phyloP scores from a whole-genome alignment of 2,888 invertebrate species.

The Xestia xanthographa region DNA sequence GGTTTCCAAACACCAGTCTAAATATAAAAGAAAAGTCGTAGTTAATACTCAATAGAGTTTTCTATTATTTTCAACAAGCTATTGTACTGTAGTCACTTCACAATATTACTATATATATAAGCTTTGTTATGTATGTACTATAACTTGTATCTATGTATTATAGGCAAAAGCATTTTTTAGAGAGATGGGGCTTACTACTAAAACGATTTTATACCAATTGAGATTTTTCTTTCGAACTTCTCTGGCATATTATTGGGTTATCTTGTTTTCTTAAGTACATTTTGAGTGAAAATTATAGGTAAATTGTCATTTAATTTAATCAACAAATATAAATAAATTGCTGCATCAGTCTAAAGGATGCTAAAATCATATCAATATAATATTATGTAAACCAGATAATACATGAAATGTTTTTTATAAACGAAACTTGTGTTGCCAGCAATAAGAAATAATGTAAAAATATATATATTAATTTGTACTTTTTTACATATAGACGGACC shows the following conservation, averaged over 20 bases:
- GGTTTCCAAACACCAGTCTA: slow-evolving; percentile 34
- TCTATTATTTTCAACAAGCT: slow-evolving; percentile 61
- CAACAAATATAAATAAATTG: background rate
- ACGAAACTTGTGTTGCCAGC: slow-evolving; percentile 58
- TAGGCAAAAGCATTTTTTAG: slow-evolving; percentile 58
- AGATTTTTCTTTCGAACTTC: slow-evolving; percentile 17
- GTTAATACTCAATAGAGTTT: slow-evolving; percentile 57
- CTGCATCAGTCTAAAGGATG: slow-evolving; percentile 59
- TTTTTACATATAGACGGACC: slow-evolving; percentile 66
- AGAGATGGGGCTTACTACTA: slow-evolving; percentile 28
- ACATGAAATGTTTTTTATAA: slow-evolving; percentile 57
- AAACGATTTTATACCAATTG: slow-evolving; percentile 21
- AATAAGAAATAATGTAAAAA: slow-evolving; percentile 53
- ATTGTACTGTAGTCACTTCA: slow-evolving; percentile 56
- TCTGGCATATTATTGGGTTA: slow-evolving; percentile 1
- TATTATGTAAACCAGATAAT: slow-evolving; percentile 60
- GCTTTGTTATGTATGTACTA: slow-evolving; percentile 68
- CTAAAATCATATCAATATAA: slow-evolving; percentile 69
- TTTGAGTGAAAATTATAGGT: slow-evolving; percentile 1
- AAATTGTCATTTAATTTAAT: slow-evolving; percentile 3
- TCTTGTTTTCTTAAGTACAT: slow-evolving; percentile 12
- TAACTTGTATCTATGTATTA: slow-evolving; percentile 68
- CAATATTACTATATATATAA: slow-evolving; percentile 51
- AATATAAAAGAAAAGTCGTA: slow-evolving; percentile 47
- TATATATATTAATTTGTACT: slow-evolving; percentile 52